Evolutionary conservation across 2,113 vertebrate species (phyloP), one percentile per base, ranked within the genome.

Genomic region (Lepisosteus osseus): DNA sequence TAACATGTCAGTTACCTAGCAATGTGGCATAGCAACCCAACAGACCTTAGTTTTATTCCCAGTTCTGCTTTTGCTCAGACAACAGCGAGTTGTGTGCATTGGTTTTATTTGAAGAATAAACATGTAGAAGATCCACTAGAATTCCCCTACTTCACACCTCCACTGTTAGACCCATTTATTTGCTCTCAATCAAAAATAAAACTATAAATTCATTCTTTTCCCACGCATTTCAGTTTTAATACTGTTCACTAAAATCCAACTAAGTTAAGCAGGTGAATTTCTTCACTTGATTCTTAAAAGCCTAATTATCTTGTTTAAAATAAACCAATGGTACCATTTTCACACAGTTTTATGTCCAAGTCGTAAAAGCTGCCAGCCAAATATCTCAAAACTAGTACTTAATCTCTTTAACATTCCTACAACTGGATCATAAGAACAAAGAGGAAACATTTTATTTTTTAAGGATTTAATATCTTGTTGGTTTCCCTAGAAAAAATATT

Each of bases 341-440:
- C 72, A 77, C 68, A 65, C 62, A 74, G 76, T 80, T 78, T 76
- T 51, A 9, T 51, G 47, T 51, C 47, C 47, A 51, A 51, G 47
- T 6, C 47, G 9, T 51, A 6, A 9, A 51, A 51, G 5, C 5
- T 9, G 5, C 5, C 5, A 51, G 9, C 47, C 5, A 6, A 51
- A 1, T 51, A 9, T 5, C 47, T 51, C 5, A 14, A 66, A 66
- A 66, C 43, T 15, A 44, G 42, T 82, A 88, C 90, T 90, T 86
- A 86, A 89, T 90, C 84, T 87, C 83, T 86, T 86, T 90, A 87
- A 88, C 86, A 84, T 87, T 79, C 84, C 85, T 85, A 79, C 78
- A 84, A 83, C 75, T 82, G 74, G 82, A 69, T 82, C 80, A 88
- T 85, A 86, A 88, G 86, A 86, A 85, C 85, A 87, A 86, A 84